A percentile compares a stretch with the other conserved stretches of the same genome.
These are phyloP conservation scores for Drosophila sordidapex DNA, from an alignment of 2,888 invertebrate species.

Conservation along the genomic window DNA sequence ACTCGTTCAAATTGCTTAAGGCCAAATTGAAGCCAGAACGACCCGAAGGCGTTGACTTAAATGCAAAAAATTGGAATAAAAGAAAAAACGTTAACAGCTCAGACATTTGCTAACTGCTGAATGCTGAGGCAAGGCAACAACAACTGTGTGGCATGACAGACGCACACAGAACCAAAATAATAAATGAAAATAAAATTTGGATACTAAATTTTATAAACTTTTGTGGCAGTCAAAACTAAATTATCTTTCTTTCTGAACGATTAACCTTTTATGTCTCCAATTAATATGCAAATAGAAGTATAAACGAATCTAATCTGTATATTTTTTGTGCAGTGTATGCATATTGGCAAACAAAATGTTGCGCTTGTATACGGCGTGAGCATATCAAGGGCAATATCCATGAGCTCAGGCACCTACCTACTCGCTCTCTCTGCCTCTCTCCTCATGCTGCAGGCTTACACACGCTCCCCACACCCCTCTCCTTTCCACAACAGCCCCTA, in stretches of 20 bases:
- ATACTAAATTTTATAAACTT: neutral
- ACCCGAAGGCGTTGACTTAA: constrained; percentile 45
- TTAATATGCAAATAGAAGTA: neutral
- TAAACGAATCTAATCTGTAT: neutral
- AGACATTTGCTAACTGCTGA: constrained; percentile 45
- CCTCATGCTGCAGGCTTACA: neutral
- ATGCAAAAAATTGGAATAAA: constrained; percentile 12
- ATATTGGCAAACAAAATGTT: constrained; percentile 64
- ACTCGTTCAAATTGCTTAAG: constrained; percentile 73
- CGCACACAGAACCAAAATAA: constrained; percentile 11
- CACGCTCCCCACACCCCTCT: constrained; percentile 1
- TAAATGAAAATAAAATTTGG: neutral
- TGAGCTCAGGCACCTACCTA: constrained; percentile 38
- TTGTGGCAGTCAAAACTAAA: too few relatives aligned
- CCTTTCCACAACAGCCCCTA: neutral
- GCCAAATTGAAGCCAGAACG: constrained; percentile 58
- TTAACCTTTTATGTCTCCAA: neutral
- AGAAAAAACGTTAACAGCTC: constrained; percentile 29
- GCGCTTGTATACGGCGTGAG: constrained; percentile 52
- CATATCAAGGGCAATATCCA: constrained; percentile 70
- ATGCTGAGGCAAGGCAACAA: constrained; percentile 24
- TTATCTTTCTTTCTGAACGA: too few relatives aligned
- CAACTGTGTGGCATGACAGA: constrained; percentile 48
- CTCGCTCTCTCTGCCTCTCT: neutral
- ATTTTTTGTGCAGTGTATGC: constrained; percentile 29